Evolutionary conservation across 2,888 invertebrate species (phyloP), one percentile per base, ranked within the genome.

Genomic region (Brachyptera putata): DNA sequence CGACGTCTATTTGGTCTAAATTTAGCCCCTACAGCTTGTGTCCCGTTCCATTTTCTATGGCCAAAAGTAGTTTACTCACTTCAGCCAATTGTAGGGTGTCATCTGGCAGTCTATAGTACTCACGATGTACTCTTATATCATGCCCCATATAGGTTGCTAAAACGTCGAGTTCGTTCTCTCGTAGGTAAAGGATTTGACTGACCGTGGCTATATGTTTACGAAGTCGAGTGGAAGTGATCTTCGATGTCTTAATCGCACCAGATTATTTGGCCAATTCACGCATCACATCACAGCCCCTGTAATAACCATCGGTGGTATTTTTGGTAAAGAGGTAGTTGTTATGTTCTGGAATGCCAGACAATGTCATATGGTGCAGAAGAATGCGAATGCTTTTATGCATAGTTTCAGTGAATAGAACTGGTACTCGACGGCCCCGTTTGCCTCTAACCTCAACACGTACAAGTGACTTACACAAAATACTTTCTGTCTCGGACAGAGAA

Each of bases 391-490:
- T 64, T 21, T 64, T 58, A 64, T 70, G 66, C 36, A 66, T 58
- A 57, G 68, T 68, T 24, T 14, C 5, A 49, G 65, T 66, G 36
- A 69, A 66, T 13, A 70, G 62, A 18, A 68, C 67, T 2, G 66
- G 67, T 22, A 69, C 68, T 21, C 68, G 68, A 21, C 66, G 57
- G 1, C 66, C 66, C 49, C 68, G 63, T 59, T 69, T 60, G 5
- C 67, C 68, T 58, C 67, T 57, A 21, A 67, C 68, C 5, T 69
- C 68, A 13, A 68, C 56, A 46, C 68, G 60, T 62, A 68, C 68
- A 25, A 68, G 66, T 11, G 25, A 64, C 56, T 67, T 56, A 55
- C 69, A 34, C n/a, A 69, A 56, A 41, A 69, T 62, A 61, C 66
- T 66, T 65, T 69, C 69, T 3, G 67, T 24, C 30, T 63, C 53